Base-by-base conservation (phyloP, 1,140 invertebrate genomes). In the Drosophila yakuba region DNA sequence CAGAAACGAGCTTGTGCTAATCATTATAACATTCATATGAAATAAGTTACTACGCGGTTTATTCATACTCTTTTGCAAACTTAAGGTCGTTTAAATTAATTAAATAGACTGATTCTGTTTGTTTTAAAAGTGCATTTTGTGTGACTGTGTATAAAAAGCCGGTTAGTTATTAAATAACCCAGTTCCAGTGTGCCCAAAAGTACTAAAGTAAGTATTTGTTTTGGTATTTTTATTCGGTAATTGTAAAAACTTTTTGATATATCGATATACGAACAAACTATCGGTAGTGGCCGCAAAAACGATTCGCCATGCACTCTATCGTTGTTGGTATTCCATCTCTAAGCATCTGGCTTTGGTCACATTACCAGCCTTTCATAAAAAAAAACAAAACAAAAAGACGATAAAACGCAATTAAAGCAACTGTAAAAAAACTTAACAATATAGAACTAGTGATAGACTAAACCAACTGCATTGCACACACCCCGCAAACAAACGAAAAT, bases 401-500 rank as follows among this genome's bases (percentile, higher is more conserved):
- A 62, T 66, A 44, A 32, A 61, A 61, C 56, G 25, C 38, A 44
- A 64, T 58, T 28, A 15, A 48, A 48, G 47, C 28, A 61, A 68
- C 38, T 68, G 51, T 57, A 55, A 66, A 38, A 66, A 64, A 28
- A 14, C 28, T 8, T 36, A 25, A 68, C 4, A 67, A 39, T 32
- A 35, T 36, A 6, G 4, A 51, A 43, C 38, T 60, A 66, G 45
- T 68, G 45, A 64, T 68, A 68, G n/a, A 50, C 38, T 7, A 52
- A 52, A 17, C 32, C 59, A 61, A 48, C 62, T 66, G 32, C 38
- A 68, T 47, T 43, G 60, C 60, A 66, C 60, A 64, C 60, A 62
- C 44, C 36, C 61, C 36, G 39, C 15, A 51, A 66, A 68, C 20
- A 61, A 61, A 60, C n/a, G 28, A 64, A 88, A 88, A 86, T 88